Conservation (phyloP, 53 echinoderm and acorn worm genomes). For the Echinometra lucunter region DNA sequence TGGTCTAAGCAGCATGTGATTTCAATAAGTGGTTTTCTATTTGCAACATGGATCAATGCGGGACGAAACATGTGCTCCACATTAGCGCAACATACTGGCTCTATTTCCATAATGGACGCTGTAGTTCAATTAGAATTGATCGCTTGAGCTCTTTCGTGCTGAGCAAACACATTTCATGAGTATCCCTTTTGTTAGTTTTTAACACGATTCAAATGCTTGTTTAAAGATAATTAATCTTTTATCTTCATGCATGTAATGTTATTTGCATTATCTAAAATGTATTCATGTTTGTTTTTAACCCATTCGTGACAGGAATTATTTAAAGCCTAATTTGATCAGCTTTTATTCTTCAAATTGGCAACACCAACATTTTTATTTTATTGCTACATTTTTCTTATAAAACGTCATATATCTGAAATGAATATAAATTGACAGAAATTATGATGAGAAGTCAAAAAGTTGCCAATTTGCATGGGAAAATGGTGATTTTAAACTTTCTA, state of each 20-base stretch:
- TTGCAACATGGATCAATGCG: constrained; percentile 29
- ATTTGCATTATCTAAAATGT: neutral
- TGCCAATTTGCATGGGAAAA: too few species aligned
- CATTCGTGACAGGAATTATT: neutral
- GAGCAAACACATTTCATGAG: neutral
- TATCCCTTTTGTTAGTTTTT: constrained; percentile 30
- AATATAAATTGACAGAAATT: too few species aligned
- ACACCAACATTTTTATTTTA: too few species aligned
- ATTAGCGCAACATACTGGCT: constrained; percentile 21
- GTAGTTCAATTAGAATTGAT: constrained; percentile 20
- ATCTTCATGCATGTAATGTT: neutral
- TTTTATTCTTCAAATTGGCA: too few species aligned
- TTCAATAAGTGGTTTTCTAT: neutral
- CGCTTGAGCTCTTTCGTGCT: neutral
- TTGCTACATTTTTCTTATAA: too few species aligned
- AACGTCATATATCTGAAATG: too few species aligned
- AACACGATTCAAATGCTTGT: neutral
- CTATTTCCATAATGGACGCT: neutral
- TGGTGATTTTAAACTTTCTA: too few species aligned
- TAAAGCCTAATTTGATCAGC: too few species aligned
- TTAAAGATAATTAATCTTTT: neutral
- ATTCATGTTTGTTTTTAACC: neutral
- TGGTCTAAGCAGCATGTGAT: neutral
- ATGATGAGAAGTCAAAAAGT: too few species aligned
- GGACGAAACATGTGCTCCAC: constrained; percentile 3